Evolutionary conservation across 2,113 vertebrate species (phyloP).

Genomic region (Desmodus rotundus): DNA sequence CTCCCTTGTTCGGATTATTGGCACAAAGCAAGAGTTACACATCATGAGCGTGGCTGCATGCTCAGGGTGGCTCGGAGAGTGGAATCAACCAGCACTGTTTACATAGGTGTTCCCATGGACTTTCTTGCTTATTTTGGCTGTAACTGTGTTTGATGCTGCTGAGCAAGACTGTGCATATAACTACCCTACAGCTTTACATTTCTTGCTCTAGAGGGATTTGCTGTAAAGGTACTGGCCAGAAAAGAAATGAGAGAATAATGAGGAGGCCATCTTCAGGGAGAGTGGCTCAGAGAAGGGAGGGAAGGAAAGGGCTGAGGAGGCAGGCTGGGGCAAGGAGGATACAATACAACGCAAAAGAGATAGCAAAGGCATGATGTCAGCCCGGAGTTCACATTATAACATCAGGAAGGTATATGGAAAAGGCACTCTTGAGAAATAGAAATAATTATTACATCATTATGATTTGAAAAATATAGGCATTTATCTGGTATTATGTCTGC

Average conservation of each 20-base stretch:
- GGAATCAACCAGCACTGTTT: not conserved
- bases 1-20: not conserved
- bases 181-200: not conserved
- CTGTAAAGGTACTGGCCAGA: not conserved
- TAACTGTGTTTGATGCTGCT: conserved; percentile 1
- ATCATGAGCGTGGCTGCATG: not conserved
- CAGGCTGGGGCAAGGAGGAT: not conserved
- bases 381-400: not conserved
- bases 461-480: not conserved
- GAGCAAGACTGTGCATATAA: not conserved
- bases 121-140: conserved; percentile 45
- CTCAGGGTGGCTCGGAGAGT: not conserved
- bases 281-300: not conserved
- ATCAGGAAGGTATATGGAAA: not conserved
- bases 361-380: not conserved
- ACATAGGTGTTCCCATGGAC: conserved; percentile 31
- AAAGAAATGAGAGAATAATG: not conserved
- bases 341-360: not conserved
- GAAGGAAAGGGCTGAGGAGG: not conserved
- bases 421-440: not conserved
- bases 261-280: not conserved
- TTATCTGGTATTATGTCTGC: not conserved
- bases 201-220: not conserved
- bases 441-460: not conserved
- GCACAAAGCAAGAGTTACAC: conserved; percentile 4